Evolutionary conservation across 2,888 invertebrate species (phyloP), one percentile per base, ranked within the genome.

Genomic region (Microdon myrmicae): DNA sequence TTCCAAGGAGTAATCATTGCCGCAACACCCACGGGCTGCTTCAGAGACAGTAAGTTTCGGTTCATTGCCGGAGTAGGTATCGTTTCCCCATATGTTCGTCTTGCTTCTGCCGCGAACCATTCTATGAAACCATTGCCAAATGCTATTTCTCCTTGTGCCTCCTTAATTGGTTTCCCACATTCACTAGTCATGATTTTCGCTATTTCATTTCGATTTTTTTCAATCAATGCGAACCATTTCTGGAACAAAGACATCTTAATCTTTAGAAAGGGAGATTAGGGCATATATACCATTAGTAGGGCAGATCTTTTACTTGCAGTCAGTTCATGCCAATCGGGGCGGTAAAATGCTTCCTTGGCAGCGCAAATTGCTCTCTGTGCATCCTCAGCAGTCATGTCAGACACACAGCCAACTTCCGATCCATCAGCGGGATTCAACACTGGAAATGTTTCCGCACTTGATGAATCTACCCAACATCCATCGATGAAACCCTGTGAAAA

Each of bases 1-100:
- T 93, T 94, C 92, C 92, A 94, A 0, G 98, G 98, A 8, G 97
- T 97, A 13, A 99, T 96, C 56, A 98, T 83, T 9, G 90, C 96
- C 2, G 91, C 93, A 4, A 97, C 96, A 19, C 99, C 99, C 53
- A 96, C 84, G 0, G 99, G 97, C 73, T 97, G 91, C 68, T 87
- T 85, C 28, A 90, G 82, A 3, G 92, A 79, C 41, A 94, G 79
- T 51, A 92, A 82, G 73, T 93, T 88, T 69, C 92, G 90, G 67
- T 87, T 87, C 2, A 85, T 83, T 61, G 84, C 82, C 0, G 92
- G 87, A 67, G 91, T 87, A 4, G 87, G 85, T 2, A 94, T 81
- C 13, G 95, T 85, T 79, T 90, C 89, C 7, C 91, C 94, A 72
- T 89, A 86, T 31, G 94, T 86, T 70, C 97, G 86, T 38, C 93